These are phyloP conservation scores for Dendroctonus valens DNA, from an alignment of 1,140 invertebrate genomes.

Conservation along the genomic window DNA sequence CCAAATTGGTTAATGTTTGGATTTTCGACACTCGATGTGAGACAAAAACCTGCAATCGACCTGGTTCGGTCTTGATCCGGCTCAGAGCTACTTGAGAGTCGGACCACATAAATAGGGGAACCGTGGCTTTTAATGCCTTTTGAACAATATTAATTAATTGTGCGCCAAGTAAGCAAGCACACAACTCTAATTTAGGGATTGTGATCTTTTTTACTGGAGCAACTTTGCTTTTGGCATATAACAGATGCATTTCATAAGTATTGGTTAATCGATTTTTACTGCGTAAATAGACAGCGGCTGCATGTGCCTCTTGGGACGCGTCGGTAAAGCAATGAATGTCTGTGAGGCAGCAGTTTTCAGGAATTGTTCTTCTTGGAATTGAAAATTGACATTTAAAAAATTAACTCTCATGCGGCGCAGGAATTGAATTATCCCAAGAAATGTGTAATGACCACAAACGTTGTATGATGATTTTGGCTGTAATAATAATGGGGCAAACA, in stretches of 20 bases:
- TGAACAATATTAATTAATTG: slow-evolving; percentile 29
- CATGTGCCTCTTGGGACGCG: slow-evolving; percentile 43
- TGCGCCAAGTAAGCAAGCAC: slow-evolving; percentile 35
- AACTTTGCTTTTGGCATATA: slow-evolving; percentile 42
- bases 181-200: slow-evolving; percentile 39
- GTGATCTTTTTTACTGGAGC: slow-evolving; percentile 44
- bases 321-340: slow-evolving; percentile 45
- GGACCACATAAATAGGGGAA: slow-evolving; percentile 39
- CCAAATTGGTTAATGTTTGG: slow-evolving; percentile 38
- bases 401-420: neutral
- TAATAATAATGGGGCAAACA: slow-evolving; percentile 45
- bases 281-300: slow-evolving; percentile 42
- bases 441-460: slow-evolving; percentile 44
- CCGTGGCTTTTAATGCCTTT: slow-evolving; percentile 16
- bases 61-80: slow-evolving; percentile 36
- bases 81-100: slow-evolving; percentile 50
- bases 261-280: slow-evolving; percentile 7
- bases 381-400: slow-evolving; percentile 7
- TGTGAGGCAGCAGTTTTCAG: slow-evolving; percentile 1
- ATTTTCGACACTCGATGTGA: slow-evolving; percentile 47
- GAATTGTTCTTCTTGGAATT: slow-evolving; percentile 4
- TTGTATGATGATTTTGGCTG: slow-evolving; percentile 50
- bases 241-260: slow-evolving; percentile 23
- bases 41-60: slow-evolving; percentile 43
- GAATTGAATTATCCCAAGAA: slow-evolving; percentile 48